Evolutionary conservation across 2,797 vertebrate species (phyloP), one percentile per base, ranked within the genome.

Genomic region (Podarcis lilfordi): DNA sequence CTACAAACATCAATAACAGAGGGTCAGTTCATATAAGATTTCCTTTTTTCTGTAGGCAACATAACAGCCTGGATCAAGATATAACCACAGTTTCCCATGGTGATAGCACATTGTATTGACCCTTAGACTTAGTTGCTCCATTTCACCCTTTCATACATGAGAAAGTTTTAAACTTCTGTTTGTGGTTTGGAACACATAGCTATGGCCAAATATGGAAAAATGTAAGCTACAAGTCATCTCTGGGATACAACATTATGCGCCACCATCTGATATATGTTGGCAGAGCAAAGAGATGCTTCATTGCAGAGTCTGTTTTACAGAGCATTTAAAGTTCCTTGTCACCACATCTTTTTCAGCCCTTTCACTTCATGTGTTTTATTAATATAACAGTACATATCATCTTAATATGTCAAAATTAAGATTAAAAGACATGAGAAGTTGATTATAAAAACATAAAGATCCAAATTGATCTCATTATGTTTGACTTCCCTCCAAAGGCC

Each of bases 311-410:
- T 77, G 1, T 64, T 82, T 79, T 0, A 0, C 0, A 93, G 80
- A 21, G 0, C n/a, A 61, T 81, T 91, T 90, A 74, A 10, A 50
- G 25, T 68, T 79, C 59, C 66, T 1, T n/a, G 37, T 1, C 55
- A 23, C 1, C 8, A 72, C 4, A 68, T 79, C 84, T 37, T 0
- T 90, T 87, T 82, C 74, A 0, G 40, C 74, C 59, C 21, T 69
- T 91, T 91, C 64, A 55, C 66, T 72, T 25, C 3, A 27, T 40
- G n/a, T 83, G 23, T 45, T 82, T 72, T 85, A 68, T 55, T 69
- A 71, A 3, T 4, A 13, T 17, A 75, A 75, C 1, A 89, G 29
- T 35, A 11, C 40, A 78, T 29, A 7, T 3, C 71, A 27, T 7
- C 21, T 64, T 7, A 5, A 55, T 86, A 86, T 90, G 78, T 19